A percentile compares a stretch with the other conserved stretches of the same genome.
phyloP scores from a whole-genome alignment of 2,113 vertebrate species.

The Sialia sialis region DNA sequence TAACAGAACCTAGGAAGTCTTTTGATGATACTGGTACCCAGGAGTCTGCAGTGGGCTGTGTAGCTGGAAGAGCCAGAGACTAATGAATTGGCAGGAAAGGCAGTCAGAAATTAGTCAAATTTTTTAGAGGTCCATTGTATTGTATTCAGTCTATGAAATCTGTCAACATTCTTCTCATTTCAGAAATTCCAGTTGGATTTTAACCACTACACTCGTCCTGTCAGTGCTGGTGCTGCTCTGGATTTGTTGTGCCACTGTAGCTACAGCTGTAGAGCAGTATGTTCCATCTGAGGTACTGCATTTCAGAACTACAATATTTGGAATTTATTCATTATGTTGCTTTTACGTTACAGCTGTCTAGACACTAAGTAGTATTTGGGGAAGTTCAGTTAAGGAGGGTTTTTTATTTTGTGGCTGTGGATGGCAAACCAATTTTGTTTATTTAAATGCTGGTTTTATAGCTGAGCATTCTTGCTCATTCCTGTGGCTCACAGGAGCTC shows the following conservation, averaged over 20 bases:
- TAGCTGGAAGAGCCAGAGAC: not conserved
- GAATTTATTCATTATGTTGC: not conserved
- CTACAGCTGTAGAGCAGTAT: constrained; percentile 96
- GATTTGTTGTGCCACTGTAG: constrained; percentile 96
- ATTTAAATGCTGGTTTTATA: not conserved
- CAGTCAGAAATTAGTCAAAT: not conserved
- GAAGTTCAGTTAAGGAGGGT: not conserved
- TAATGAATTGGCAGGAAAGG: not conserved
- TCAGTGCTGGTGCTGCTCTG: constrained; percentile 94
- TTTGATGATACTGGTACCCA: not conserved
- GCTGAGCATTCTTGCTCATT: not conserved
- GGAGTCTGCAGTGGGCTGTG: not conserved
- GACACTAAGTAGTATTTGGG: not conserved
- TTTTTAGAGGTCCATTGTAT: not conserved
- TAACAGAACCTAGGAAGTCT: not conserved
- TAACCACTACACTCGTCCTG: constrained; percentile 88
- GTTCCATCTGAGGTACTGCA: constrained; percentile 86
- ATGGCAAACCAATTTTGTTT: not conserved
- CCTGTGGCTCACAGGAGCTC: not conserved
- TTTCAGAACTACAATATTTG: not conserved
- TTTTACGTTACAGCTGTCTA: not conserved
- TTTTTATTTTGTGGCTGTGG: not conserved
- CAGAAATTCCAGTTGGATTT: constrained; percentile 95
- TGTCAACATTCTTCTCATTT: not conserved
- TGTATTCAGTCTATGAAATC: not conserved